Conservation (phyloP, 2,797 vertebrate species). For the Atherinosoma microstoma region DNA sequence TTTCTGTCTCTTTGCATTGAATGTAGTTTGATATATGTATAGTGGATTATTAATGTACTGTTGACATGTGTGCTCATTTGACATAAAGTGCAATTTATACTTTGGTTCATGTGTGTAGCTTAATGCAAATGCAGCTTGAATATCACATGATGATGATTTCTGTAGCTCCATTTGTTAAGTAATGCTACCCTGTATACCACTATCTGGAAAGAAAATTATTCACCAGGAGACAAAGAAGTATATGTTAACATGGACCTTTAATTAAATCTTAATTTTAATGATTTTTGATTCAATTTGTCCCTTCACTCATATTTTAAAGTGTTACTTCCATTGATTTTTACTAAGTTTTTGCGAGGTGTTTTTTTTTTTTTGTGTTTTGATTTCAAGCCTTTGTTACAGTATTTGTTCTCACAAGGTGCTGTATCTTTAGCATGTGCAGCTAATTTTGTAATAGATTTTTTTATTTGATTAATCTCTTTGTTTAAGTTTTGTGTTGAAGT, state of each 20-base stretch:
- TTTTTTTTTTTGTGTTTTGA: conserved; percentile 47
- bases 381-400: conserved; percentile 62
- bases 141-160: conserved; percentile 58
- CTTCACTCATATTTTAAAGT: conserved; percentile 40
- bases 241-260: conserved; percentile 50
- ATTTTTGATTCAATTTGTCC: conserved; percentile 50
- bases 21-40: conserved; percentile 87
- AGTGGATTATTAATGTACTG: conserved; percentile 82
- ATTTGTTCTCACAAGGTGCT: conserved; percentile 67
- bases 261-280: conserved; percentile 46
- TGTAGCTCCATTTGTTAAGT: conserved; percentile 61
- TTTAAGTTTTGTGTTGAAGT: conserved; percentile 53
- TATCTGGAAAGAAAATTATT: conserved; percentile 57
- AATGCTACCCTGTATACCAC: conserved; percentile 71
- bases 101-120: conserved; percentile 76
- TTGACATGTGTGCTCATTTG: conserved; percentile 80
- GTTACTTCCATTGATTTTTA: conserved; percentile 62
- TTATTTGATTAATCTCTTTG: conserved; percentile 45
- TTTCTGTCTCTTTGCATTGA: conserved; percentile 76
- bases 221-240: conserved; percentile 38
- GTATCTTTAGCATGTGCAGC: conserved; percentile 79
- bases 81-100: conserved; percentile 84
- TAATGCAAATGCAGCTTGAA: conserved; percentile 68
- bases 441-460: conserved; percentile 52
- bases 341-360: conserved; percentile 24